Conservation (phyloP, 2,888 invertebrate genomes). For the Crossocerus cetratus region DNA sequence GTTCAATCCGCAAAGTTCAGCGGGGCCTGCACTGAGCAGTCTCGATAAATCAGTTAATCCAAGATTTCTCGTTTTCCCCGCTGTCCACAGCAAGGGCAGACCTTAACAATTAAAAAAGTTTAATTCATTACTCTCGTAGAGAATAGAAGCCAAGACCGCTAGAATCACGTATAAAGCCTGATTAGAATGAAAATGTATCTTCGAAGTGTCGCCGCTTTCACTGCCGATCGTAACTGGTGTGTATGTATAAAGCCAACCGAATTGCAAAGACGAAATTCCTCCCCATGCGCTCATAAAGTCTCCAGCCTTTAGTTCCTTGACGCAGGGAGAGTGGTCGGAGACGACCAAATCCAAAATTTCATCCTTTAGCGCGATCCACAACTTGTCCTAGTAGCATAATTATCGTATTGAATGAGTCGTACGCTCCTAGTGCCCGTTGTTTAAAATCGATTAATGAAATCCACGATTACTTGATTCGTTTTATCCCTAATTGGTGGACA, state of each 20-base stretch:
- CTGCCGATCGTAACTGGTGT: background rate
- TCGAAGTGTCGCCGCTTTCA: constrained; percentile 14
- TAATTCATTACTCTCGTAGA: background rate
- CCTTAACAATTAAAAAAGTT: constrained; percentile 6
- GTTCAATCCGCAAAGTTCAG: constrained; percentile 81
- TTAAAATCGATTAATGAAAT: background rate
- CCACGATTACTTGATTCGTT: constrained; percentile 79
- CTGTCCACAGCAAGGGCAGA: constrained; percentile 85
- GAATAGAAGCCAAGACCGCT: too few species aligned
- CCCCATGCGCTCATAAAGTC: constrained; percentile 86
- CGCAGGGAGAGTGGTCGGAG: constrained; percentile 69
- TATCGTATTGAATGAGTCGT: too few species aligned
- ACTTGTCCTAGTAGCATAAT: constrained; percentile 76
- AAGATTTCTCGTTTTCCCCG: constrained; percentile 79
- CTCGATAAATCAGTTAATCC: constrained; percentile 79
- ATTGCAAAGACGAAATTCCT: constrained; percentile 86
- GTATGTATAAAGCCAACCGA: constrained; percentile 61
- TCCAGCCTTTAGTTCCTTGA: constrained; percentile 75
- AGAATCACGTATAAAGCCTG: too few species aligned
- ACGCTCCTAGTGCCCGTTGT: background rate
- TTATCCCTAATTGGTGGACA: constrained; percentile 84
- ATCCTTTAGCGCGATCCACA: constrained; percentile 82
- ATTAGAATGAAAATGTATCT: constrained; percentile 26
- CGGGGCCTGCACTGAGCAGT: constrained; percentile 81
- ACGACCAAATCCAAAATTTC: constrained; percentile 77